Base-by-base conservation (phyloP, 1,140 invertebrate genomes). In the Adoxophyes honmai region DNA sequence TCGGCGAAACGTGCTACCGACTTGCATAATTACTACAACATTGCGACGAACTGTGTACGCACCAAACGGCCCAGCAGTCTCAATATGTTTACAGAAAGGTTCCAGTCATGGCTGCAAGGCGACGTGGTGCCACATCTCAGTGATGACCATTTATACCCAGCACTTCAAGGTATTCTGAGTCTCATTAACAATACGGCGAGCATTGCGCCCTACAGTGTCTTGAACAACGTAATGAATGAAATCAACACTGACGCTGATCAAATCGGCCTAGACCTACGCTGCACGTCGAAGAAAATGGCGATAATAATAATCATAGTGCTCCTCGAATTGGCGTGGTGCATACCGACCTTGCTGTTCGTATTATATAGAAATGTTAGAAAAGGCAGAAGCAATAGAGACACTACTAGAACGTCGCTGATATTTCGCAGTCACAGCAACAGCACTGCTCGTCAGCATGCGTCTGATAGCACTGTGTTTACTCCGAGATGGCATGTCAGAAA, bases 261-360 rank as follows among this genome's bases (percentile, higher is more conserved):
- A 28, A 28, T 28, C 6, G 21, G 21, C 2, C 6, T 28, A 28
- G 21, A 28, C 21, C 21, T 72, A 7, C 55, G 62, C 37, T 55
- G 68, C n/a, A 44, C 63, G 1, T 75, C 73, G 4, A 83, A 76
- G 60, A 84, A 80, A 58, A 59, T 71, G 44, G 44, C 71, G 8
- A 56, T 86, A 37, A 56, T 86, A 60, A 33, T 44, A 1, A 37
- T 78, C 16, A 73, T 87, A 55, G 13, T 87, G 14, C 54, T 84
- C 28, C 51, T 87, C 11, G 84, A 87, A 73, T 55, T 87, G 44
- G 55, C 74, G 16, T 87, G 81, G 80, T 82, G 78, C 56, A 63
- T 87, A 28, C 78, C 79, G 13, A 69, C 81, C 9, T 59, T 85
- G 13, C 35, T 75, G 14, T 81, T 62, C 34, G 42, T 81, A 44